These are phyloP conservation scores for Andricus curvator DNA, from an alignment of 2,888 invertebrate species.

Conservation along the genomic window DNA sequence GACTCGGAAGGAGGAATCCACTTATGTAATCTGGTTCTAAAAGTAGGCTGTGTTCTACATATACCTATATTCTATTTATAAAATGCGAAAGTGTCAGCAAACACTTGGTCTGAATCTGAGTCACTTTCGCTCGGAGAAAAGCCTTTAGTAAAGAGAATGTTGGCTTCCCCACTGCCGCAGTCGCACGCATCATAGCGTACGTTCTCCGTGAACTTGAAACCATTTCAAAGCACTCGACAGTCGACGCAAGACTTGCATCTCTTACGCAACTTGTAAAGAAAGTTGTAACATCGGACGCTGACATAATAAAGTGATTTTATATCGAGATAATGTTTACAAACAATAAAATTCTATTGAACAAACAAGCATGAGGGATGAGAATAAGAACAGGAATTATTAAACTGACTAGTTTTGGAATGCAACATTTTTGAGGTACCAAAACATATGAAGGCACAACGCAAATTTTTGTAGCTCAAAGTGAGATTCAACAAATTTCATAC, in stretches of 20 bases:
- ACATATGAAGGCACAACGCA: no score
- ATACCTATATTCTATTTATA: conserved; percentile 15
- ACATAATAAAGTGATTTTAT: not conserved
- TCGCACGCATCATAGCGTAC: conserved; percentile 50
- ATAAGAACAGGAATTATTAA: not conserved
- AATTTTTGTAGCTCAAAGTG: no score
- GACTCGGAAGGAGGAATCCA: not conserved
- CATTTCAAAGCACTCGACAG: conserved; percentile 38
- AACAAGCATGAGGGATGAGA: not conserved
- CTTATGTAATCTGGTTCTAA: not conserved
- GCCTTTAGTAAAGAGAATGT: conserved; percentile 8
- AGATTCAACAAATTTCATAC: no score
- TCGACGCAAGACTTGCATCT: conserved; percentile 16
- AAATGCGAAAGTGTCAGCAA: not conserved
- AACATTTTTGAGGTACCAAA: no score
- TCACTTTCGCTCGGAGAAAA: not conserved
- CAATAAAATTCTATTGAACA: not conserved
- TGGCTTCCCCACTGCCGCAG: not conserved
- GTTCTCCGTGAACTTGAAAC: conserved; percentile 66
- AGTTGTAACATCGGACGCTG: not conserved
- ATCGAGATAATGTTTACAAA: not conserved
- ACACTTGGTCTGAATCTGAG: not conserved
- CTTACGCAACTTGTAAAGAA: conserved; percentile 56
- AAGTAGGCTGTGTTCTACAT: not conserved
- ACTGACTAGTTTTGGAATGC: no score